These are phyloP conservation scores for Heliconius erato DNA, from an alignment of 2,888 invertebrate species.

Conservation along the genomic window DNA sequence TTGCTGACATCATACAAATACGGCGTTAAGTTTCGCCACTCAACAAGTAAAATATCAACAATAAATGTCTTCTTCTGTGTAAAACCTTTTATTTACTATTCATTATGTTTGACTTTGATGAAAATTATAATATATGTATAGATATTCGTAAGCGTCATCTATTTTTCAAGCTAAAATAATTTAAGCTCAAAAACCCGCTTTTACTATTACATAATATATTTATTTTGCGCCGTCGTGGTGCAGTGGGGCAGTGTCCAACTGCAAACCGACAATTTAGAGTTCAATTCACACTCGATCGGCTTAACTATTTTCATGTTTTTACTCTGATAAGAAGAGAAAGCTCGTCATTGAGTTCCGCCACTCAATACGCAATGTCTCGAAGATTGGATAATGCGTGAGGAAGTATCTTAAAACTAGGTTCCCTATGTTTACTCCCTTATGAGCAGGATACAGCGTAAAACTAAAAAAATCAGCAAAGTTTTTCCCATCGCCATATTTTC, in stretches of 20 bases:
- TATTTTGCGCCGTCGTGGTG: background rate
- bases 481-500: background rate
- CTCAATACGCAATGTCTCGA: background rate
- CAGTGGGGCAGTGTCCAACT: background rate
- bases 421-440: no score
- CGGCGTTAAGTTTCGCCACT: background rate
- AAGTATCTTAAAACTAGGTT: no score
- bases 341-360: background rate
- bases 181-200: background rate
- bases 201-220: constrained; percentile 2
- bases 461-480: no score
- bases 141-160: no score
- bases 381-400: no score
- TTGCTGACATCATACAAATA: background rate
- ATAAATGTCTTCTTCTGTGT: no score
- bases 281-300: background rate
- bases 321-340: background rate
- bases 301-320: background rate
- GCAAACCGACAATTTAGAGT: background rate
- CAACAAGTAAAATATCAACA: background rate
- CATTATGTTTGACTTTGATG: background rate
- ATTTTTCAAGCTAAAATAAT: background rate
- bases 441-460: no score
- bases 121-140: background rate
- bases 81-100: background rate